Base-by-base conservation (phyloP, 2,797 vertebrate genomes). In the Trachops cirrhosus region DNA sequence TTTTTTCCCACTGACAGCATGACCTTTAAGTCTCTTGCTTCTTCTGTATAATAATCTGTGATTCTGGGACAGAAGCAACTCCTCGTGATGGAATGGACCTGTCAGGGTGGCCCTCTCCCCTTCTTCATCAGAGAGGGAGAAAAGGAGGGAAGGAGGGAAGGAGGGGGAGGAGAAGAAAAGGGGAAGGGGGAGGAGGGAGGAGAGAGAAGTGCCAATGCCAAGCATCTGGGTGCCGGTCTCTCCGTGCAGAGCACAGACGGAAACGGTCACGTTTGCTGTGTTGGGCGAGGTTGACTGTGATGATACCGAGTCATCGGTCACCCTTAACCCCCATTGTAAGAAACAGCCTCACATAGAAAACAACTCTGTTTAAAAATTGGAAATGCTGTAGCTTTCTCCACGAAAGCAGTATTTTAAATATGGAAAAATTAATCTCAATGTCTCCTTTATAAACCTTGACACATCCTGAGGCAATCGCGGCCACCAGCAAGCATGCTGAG, bases 331-430 rank as follows among this genome's bases (percentile, higher is more conserved):
- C 19, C 41, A 46, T 62, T 70, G 41, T 92, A 54, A 83, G 52
- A 93, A 44, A 14, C 48, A 83, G 54, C 21, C 90, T 90, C 52
- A 91, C 57, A 93, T 84, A 50, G 48, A 91, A 96, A 90, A 95
- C 48, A 91, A 82, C 12, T 52, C 80, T 87, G 54, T 79, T 48
- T 34, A 5, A 57, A 70, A 93, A 83, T 86, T 85, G 64, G 84
- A 95, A 94, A 89, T 50, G 32, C 41, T 32, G 57, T 44, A 9
- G 19, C 86, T 86, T 71, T 21, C 18, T 73, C 67, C 22, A 18
- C 52, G 71, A 95, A 96, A 96, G 93, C 86, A 75, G 92, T 89
- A 24, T 89, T 97, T 97, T 95, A 91, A 85, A 91, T 95, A 96
- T 96, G 96, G 86, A 84, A 73, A 95, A 95, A 84, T 95, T 87